A percentile compares a stretch with the other conserved stretches of the same genome.
phyloP scores from a whole-genome alignment of 2,113 vertebrate species.

The Phalacrocorax aristotelis region DNA sequence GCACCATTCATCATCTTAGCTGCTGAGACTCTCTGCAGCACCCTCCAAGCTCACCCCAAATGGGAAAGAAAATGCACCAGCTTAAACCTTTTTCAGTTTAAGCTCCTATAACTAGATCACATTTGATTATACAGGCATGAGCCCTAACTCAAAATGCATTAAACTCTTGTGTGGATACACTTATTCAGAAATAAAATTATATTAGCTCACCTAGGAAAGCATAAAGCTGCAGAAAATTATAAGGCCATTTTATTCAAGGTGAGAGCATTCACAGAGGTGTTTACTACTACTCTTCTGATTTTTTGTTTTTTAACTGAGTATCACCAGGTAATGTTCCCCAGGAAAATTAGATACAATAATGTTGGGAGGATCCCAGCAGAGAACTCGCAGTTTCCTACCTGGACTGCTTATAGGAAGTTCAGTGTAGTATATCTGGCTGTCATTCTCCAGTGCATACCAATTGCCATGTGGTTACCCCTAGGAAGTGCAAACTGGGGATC shows the following conservation, averaged over 20 bases:
- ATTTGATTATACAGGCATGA: background rate
- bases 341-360: background rate
- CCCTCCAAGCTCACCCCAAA: background rate
- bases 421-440: background rate
- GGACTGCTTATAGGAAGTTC: background rate
- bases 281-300: background rate
- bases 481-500: background rate
- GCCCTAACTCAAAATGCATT: background rate
- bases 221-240: background rate
- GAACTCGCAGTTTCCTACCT: background rate
- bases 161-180: background rate
- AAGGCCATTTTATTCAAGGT: background rate
- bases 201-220: background rate
- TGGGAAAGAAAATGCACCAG: background rate
- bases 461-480: background rate
- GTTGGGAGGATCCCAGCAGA: background rate
- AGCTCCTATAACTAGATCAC: background rate
- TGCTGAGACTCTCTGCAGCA: background rate
- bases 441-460: background rate
- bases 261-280: background rate
- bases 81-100: background rate
- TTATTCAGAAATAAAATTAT: background rate
- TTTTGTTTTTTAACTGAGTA: background rate
- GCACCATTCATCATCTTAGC: background rate
- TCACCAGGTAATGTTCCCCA: background rate